phyloP scores from a whole-genome alignment of 2,113 vertebrate species.

The Thryonomys swinderianus region DNA sequence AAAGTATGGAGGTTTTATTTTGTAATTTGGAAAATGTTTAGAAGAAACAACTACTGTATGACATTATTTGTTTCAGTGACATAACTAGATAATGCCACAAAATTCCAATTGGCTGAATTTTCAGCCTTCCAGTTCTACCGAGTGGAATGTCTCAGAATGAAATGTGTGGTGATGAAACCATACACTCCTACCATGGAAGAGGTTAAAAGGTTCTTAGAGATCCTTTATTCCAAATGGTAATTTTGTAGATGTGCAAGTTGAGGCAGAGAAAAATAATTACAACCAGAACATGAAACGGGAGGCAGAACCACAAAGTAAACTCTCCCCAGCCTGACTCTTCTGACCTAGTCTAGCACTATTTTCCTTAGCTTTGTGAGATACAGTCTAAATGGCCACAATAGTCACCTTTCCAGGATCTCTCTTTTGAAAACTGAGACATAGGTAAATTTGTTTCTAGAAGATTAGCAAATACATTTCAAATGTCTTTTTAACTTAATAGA shows the following conservation, averaged over 20 bases:
- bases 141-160: neutral
- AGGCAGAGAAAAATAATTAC: neutral
- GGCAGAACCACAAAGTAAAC: neutral
- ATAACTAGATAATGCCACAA: neutral
- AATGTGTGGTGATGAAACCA: neutral
- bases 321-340: accelerated
- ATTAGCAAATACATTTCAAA: neutral
- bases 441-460: neutral
- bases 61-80: neutral
- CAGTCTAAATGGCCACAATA: neutral
- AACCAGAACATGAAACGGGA: neutral
- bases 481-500: neutral
- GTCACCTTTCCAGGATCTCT: neutral
- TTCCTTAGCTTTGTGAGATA: neutral
- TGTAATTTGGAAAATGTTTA: neutral
- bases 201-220: neutral
- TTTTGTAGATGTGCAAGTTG: neutral
- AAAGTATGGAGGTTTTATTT: neutral
- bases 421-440: conserved; percentile 5
- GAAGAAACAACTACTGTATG: neutral
- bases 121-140: neutral
- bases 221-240: neutral
- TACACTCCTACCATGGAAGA: neutral
- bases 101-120: neutral
- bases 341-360: neutral